Evolutionary conservation across 1,140 invertebrate species (phyloP).

Genomic region (Melitaea cinxia): DNA sequence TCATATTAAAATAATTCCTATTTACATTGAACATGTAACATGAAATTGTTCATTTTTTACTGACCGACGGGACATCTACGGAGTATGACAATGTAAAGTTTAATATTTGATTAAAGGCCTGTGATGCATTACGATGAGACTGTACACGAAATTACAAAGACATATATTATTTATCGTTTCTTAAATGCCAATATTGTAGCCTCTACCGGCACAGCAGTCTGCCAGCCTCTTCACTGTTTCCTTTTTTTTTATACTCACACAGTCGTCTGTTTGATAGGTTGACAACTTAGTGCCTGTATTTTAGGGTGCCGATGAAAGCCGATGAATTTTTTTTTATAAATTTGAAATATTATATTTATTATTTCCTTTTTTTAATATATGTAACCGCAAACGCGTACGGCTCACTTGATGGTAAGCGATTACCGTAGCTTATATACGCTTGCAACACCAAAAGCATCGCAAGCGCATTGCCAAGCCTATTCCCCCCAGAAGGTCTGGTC

Average conservation of each 20-base stretch:
- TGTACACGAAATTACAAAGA: slow-evolving; percentile 21
- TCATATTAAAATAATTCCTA: slow-evolving; percentile 5
- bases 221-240: neutral
- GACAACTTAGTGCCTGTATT: too few species aligned
- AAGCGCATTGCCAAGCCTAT: too few species aligned
- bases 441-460: too few species aligned
- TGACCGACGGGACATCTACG: slow-evolving; percentile 4
- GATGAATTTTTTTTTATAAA: too few species aligned
- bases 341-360: too few species aligned
- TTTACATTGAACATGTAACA: slow-evolving; percentile 1
- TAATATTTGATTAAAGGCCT: slow-evolving; percentile 18
- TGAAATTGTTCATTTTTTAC: slow-evolving; percentile 15
- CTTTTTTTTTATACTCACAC: neutral
- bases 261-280: too few species aligned
- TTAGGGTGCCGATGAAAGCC: too few species aligned
- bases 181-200: slow-evolving; percentile 26
- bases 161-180: slow-evolving; percentile 32
- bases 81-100: slow-evolving; percentile 20
- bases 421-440: too few species aligned
- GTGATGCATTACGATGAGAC: slow-evolving; percentile 32
- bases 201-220: neutral
- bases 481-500: too few species aligned
- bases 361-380: too few species aligned
- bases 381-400: too few species aligned
- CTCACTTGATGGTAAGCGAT: too few species aligned